Base-by-base conservation (phyloP, 2,113 vertebrate genomes). In the Chrysochloris asiatica region DNA sequence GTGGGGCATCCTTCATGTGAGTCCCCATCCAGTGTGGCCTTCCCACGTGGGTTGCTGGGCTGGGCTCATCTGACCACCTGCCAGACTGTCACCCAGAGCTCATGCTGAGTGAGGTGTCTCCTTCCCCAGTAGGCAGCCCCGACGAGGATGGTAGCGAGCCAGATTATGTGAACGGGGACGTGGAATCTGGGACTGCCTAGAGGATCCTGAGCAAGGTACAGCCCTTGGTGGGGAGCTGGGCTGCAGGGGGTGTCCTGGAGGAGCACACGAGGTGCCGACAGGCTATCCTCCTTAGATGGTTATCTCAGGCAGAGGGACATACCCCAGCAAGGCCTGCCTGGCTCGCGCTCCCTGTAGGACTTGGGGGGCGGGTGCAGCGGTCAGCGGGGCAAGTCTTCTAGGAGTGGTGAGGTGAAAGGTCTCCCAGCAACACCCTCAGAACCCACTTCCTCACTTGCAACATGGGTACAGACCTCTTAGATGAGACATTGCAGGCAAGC, bases 81-180 rank as follows among this genome's bases (percentile, higher is more conserved):
- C 8, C 22, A 11, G 71, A 48, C 92, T 69, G 6, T 9, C 21
- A 38, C 83, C 79, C 82, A 93, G 92, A 0, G 45, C 16, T 19
- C 0, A 80, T 22, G 21, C 50, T 0, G 1, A 47, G 1, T 22
- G 76, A 63, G 11, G 50, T 2, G 8, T 41, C 67, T 30, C 65
- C 2, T 28, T 30, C 2, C 22, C 73, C 4, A 36, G 2, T 24
- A 4, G 97, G 92, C 33, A 96, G 92, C 86, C n/a, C 2, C 0
- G 96, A 97, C 0, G 93, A 94, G 19, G 94, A 96, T 0, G 11
- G 13, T 0, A 96, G 95, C 0, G 98, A 98, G 52, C 97, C 98
- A 0, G 97, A 98, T 65, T 98, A 98, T 0, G 76, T 98, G 77
- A 98, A 98, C 0, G 3, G 92, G 0, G 85, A 83, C 0, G 28